phyloP scores from a whole-genome alignment of 1,140 invertebrate genomes.

The Scaptodrosophila lebanonensis region DNA sequence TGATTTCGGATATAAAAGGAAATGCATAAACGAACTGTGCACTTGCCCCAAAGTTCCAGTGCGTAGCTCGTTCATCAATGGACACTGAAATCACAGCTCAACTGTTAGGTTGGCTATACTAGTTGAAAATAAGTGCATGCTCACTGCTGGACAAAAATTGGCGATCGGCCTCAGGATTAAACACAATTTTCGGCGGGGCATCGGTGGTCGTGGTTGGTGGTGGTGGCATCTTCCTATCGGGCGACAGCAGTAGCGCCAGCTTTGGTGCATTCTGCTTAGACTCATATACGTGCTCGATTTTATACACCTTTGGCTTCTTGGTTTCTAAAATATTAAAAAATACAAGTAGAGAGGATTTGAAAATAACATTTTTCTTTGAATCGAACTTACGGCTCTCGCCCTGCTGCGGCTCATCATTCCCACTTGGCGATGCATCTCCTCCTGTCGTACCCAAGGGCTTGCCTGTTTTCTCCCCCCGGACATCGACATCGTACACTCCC shows the following conservation, averaged over 20 bases:
- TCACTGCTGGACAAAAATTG: constrained; percentile 59
- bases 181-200: constrained; percentile 33
- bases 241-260: constrained; percentile 35
- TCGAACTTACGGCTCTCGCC: constrained; percentile 56
- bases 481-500: background rate
- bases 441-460: constrained; percentile 19
- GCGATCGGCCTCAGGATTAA: constrained; percentile 54
- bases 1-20: constrained; percentile 63
- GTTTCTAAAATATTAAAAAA: constrained; percentile 18
- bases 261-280: constrained; percentile 35
- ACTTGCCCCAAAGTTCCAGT: constrained; percentile 48
- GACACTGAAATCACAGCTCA: constrained; percentile 23
- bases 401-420: constrained; percentile 18
- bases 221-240: constrained; percentile 9
- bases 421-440: constrained; percentile 20
- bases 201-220: constrained; percentile 22
- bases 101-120: background rate
- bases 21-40: constrained; percentile 66
- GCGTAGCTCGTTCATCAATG: constrained; percentile 51
- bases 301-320: constrained; percentile 39
- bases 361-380: too few relatives aligned
- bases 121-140: background rate
- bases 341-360: too few relatives aligned
- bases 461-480: background rate
- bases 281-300: constrained; percentile 51